phyloP scores from a whole-genome alignment of 2,888 invertebrate genomes.

The Hemicrepidius hirtus region DNA sequence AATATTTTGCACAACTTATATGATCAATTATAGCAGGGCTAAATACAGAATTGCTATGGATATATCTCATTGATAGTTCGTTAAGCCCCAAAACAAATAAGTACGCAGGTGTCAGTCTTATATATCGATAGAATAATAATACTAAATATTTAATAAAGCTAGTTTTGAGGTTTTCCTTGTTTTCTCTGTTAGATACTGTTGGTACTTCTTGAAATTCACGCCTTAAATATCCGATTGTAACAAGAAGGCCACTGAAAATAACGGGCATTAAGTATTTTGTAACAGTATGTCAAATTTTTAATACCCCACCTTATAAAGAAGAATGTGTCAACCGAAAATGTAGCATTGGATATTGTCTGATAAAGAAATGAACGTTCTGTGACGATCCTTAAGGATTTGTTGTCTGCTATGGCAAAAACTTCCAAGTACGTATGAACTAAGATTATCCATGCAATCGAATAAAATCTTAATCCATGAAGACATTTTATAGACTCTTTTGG shows the following conservation, averaged over 20 bases:
- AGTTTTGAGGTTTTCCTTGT: constrained; percentile 72
- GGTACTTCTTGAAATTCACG: constrained; percentile 75
- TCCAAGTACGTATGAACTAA: constrained; percentile 90
- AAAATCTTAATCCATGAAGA: constrained; percentile 85
- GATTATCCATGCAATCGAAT: constrained; percentile 88
- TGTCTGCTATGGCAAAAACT: constrained; percentile 85
- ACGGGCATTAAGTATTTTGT: constrained; percentile 33
- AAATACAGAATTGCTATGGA: constrained; percentile 83
- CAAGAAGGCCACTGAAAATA: constrained; percentile 80
- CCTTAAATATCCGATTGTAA: constrained; percentile 82
- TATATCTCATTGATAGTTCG: constrained; percentile 82
- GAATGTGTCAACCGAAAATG: constrained; percentile 90
- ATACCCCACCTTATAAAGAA: constrained; percentile 88
- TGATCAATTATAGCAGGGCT: constrained; percentile 83
- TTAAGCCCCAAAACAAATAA: constrained; percentile 85
- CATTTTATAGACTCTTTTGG: constrained; percentile 82
- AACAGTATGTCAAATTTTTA: not conserved
- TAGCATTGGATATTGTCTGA: constrained; percentile 89
- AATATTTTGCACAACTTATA: constrained; percentile 83
- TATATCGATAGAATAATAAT: constrained; percentile 79
- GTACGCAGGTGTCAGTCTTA: constrained; percentile 88
- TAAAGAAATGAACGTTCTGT: constrained; percentile 86
- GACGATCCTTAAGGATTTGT: constrained; percentile 82
- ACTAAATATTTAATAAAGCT: constrained; percentile 70
- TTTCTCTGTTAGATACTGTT: constrained; percentile 63